phyloP scores from a whole-genome alignment of 2,888 invertebrate species.

The Falcaria lacertinaria region DNA sequence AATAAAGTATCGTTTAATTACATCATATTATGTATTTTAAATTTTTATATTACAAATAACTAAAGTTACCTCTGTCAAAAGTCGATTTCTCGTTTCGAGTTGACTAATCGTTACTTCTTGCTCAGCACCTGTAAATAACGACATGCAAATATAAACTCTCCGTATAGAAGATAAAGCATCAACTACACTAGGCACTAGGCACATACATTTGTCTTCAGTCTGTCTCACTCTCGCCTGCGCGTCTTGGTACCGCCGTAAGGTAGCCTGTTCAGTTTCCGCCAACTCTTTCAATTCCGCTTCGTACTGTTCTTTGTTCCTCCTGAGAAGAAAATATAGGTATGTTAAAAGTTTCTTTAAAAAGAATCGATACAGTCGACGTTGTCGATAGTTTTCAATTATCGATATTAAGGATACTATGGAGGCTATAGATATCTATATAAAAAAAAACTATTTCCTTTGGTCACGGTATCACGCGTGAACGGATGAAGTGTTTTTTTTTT shows the following conservation, averaged over 20 bases:
- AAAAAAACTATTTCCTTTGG: too few relatives aligned
- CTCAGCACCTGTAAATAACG: conserved; percentile 58
- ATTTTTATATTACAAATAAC: background rate
- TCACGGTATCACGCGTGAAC: too few relatives aligned
- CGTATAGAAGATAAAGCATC: background rate
- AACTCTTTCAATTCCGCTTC: conserved; percentile 84
- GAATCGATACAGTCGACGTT: background rate
- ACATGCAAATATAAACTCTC: background rate
- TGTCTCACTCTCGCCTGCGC: conserved; percentile 82
- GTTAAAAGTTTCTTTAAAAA: too few relatives aligned
- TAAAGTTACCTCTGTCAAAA: conserved; percentile 80
- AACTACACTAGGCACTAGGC: too few relatives aligned
- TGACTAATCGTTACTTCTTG: conserved; percentile 81
- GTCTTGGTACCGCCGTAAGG: conserved; percentile 83
- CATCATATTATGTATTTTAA: too few relatives aligned
- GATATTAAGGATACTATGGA: too few relatives aligned
- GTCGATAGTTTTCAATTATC: too few relatives aligned
- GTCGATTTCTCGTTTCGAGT: conserved; percentile 82
- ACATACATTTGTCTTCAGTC: conserved; percentile 80
- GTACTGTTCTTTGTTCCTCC: conserved; percentile 87
- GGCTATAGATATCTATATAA: too few relatives aligned
- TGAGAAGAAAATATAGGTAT: conserved; percentile 32
- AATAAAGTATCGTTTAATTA: too few relatives aligned
- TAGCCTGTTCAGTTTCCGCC: conserved; percentile 82
- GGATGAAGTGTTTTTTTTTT: too few relatives aligned